Conservation (phyloP, 2,113 vertebrate genomes). For the Pheucticus melanocephalus region DNA sequence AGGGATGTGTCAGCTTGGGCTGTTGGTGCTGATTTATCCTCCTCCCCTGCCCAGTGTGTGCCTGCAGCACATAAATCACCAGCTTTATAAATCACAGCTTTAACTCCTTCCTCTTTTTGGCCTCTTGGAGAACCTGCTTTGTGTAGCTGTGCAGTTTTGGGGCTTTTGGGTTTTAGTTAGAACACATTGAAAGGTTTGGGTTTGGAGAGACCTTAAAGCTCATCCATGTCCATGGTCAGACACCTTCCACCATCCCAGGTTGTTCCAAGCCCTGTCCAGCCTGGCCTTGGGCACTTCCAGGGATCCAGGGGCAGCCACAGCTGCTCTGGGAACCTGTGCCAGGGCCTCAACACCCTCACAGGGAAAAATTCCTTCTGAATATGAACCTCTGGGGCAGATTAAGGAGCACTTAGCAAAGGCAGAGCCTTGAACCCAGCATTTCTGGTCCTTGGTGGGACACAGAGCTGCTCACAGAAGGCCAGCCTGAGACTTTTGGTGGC, state of each 20-base stretch:
- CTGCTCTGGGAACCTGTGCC: not conserved
- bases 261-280: accelerated
- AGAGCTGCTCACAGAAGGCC: too few relatives aligned
- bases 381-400: too few relatives aligned
- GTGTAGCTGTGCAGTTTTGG: not conserved
- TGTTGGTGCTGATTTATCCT: not conserved
- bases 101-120: not conserved
- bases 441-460: too few relatives aligned
- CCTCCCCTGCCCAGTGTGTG: not conserved
- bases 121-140: not conserved
- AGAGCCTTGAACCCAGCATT: too few relatives aligned
- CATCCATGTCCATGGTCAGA: not conserved
- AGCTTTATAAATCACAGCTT: not conserved
- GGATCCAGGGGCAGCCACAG: not conserved
- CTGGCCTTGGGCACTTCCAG: not conserved
- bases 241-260: not conserved
- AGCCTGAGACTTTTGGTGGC: too few relatives aligned
- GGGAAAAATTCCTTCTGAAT: too few relatives aligned
- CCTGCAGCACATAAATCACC: not conserved
- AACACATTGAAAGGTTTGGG: accelerated
- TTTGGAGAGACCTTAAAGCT: not conserved
- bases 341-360: not conserved
- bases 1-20: not conserved
- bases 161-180: not conserved
- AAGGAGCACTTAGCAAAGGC: too few relatives aligned